These are phyloP conservation scores for Petrocephalus schoutedeni DNA, from an alignment of 2,797 vertebrate genomes.

Conservation along the genomic window DNA sequence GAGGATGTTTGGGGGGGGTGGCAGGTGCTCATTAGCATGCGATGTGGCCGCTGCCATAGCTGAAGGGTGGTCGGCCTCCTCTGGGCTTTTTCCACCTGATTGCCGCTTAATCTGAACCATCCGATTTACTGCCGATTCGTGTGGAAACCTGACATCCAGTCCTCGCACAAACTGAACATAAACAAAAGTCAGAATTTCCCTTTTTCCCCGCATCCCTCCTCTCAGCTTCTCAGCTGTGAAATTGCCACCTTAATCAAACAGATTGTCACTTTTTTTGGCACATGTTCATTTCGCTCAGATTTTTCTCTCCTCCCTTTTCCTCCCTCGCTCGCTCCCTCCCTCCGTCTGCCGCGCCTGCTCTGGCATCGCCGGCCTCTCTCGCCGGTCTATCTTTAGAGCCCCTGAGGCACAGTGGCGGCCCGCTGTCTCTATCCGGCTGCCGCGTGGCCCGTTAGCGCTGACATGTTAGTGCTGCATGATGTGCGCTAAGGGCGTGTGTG, in stretches of 20 bases:
- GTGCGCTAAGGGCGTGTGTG: neutral
- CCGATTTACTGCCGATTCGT: neutral
- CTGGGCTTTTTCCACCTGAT: neutral
- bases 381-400: conserved; percentile 10
- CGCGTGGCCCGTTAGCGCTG: neutral
- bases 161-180: neutral
- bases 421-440: neutral
- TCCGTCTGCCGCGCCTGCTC: conserved; percentile 14
- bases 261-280: conserved; percentile 23
- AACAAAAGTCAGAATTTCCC: conserved; percentile 25
- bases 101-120: neutral
- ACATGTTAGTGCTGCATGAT: neutral
- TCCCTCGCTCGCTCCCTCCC: neutral
- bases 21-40: conserved; percentile 11
- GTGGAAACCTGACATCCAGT: neutral
- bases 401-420: neutral
- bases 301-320: neutral
- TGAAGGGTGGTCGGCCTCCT: neutral
- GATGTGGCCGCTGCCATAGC: too few relatives aligned
- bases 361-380: neutral
- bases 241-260: conserved; percentile 27
- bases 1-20: neutral
- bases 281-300: neutral
- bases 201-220: conserved; percentile 17
- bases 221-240: conserved; percentile 33